Conservation (phyloP, 2,888 invertebrate genomes). For the Antheraea assamensis region DNA sequence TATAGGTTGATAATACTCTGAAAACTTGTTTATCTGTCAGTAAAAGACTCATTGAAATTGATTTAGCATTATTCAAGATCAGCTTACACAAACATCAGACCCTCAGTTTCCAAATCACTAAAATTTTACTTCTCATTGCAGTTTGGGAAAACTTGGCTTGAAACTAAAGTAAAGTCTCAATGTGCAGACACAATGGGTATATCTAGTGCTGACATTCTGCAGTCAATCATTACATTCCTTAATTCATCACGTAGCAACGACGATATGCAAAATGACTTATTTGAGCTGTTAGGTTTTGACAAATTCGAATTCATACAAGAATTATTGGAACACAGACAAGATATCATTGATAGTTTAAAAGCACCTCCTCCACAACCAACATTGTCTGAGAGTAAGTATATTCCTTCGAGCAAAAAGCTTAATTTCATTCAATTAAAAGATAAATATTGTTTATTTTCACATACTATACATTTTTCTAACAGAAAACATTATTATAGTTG, state of each 20-base stretch:
- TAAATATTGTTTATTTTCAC: no score
- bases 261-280: conserved; percentile 91
- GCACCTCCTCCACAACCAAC: conserved; percentile 54
- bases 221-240: conserved; percentile 82
- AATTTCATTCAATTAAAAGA: not conserved
- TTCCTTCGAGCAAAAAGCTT: not conserved
- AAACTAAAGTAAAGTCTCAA: conserved; percentile 76
- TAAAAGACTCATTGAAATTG: no score
- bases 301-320: conserved; percentile 88
- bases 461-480: not conserved
- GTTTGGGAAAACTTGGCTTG: conserved; percentile 82
- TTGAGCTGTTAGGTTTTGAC: conserved; percentile 95
- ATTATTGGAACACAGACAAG: conserved; percentile 84
- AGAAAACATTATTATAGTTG: conserved; percentile 41
- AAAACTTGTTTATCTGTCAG: no score
- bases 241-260: conserved; percentile 84
- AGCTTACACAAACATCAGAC: no score
- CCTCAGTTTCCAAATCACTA: not conserved
- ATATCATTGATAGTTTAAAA: conserved; percentile 71
- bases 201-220: conserved; percentile 82
- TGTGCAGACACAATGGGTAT: conserved; percentile 73
- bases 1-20: no score
- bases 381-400: conserved; percentile 61
- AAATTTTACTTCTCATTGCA: conserved; percentile 39
- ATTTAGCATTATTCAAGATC: no score